Evolutionary conservation across 2,888 invertebrate genomes (phyloP).

Genomic region (Apoda limacodes): DNA sequence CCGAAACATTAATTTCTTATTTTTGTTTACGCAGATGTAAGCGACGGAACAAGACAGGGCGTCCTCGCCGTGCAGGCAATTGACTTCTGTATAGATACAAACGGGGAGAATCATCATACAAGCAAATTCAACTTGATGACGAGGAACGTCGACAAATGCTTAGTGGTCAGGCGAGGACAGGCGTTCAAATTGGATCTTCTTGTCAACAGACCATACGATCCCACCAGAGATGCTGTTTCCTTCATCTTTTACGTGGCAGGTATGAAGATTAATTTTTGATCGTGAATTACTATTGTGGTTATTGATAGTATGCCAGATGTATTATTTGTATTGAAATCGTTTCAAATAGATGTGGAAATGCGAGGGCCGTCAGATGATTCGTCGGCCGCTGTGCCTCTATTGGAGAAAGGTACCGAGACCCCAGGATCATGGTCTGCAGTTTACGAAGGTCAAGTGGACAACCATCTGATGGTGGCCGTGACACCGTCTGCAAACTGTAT

Average conservation of each 20-base stretch:
- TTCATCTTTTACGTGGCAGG: constrained; percentile 86
- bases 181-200: constrained; percentile 79
- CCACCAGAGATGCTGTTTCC: constrained; percentile 81
- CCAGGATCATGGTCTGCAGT: constrained; percentile 80
- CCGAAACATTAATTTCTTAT: too few species aligned
- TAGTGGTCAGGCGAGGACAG: constrained; percentile 88
- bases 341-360: constrained; percentile 74
- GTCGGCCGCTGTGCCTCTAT: constrained; percentile 78
- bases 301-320: constrained; percentile 13
- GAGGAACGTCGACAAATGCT: constrained; percentile 65
- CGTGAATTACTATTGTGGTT: not conserved
- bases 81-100: constrained; percentile 78
- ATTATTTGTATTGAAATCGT: constrained; percentile 22
- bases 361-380: constrained; percentile 86
- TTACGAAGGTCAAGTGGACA: constrained; percentile 74
- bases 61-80: constrained; percentile 79
- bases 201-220: constrained; percentile 80
- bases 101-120: constrained; percentile 83
- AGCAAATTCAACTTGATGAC: constrained; percentile 81
- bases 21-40: constrained; percentile 46
- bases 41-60: constrained; percentile 58
- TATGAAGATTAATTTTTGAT: constrained; percentile 23
- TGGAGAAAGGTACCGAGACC: constrained; percentile 71
- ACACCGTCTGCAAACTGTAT: constrained; percentile 78
- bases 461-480: constrained; percentile 73